Conservation (phyloP, 2,113 vertebrate species). For the Ondatra zibethicus region DNA sequence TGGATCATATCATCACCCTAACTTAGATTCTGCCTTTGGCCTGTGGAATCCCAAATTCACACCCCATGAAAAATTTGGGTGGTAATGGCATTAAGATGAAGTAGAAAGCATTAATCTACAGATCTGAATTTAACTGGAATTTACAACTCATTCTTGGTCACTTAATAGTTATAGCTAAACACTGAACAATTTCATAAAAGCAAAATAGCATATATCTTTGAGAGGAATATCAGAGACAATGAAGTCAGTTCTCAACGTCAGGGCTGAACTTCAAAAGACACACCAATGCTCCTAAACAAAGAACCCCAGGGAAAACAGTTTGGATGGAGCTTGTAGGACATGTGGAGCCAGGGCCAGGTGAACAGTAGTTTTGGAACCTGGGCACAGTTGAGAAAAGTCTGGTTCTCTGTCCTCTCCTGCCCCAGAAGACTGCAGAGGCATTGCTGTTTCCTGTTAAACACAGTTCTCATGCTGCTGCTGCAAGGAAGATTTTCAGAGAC, state of each 20-base stretch:
- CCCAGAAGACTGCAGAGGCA: background rate
- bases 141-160: background rate
- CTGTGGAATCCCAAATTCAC: background rate
- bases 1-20: no score
- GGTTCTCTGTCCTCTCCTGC: background rate
- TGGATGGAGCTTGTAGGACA: background rate
- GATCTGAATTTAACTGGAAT: background rate
- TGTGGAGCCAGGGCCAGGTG: background rate
- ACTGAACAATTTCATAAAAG: slow-evolving; percentile 3
- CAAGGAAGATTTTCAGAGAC: background rate
- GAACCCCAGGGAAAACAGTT: background rate
- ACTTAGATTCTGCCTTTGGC: background rate
- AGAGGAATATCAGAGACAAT: background rate
- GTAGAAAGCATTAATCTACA: background rate
- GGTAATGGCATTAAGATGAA: background rate
- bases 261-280: background rate
- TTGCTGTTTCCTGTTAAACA: background rate
- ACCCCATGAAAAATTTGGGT: background rate
- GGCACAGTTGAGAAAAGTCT: background rate
- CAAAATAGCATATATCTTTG: background rate
- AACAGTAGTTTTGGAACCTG: background rate
- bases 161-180: background rate
- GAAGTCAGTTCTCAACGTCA: background rate
- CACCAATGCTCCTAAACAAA: background rate
- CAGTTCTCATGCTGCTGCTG: no score